Evolutionary conservation across 2,888 invertebrate genomes (phyloP).

Genomic region (Mesoligia furuncula): DNA sequence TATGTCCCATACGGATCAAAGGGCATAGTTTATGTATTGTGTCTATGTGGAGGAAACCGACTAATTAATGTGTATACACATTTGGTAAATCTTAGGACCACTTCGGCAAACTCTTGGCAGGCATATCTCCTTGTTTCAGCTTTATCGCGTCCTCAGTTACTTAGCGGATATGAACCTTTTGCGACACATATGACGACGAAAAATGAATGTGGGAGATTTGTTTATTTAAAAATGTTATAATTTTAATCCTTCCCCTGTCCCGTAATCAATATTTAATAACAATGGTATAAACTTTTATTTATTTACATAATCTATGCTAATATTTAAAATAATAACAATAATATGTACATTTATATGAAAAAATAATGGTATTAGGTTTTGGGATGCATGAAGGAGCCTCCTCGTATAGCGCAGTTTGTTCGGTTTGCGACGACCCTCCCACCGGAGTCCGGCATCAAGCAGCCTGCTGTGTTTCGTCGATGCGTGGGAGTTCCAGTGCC

Average conservation of each 20-base stretch:
- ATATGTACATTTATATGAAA: too few species aligned
- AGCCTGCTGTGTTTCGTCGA: too few species aligned
- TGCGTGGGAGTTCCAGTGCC: too few species aligned
- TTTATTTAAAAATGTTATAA: not conserved
- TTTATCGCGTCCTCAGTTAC: slow-evolving; percentile 13
- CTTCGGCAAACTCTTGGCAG: slow-evolving; percentile 10
- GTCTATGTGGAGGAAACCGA: slow-evolving; percentile 48
- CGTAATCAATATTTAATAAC: not conserved
- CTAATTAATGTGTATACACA: slow-evolving; percentile 61
- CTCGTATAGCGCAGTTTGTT: too few species aligned
- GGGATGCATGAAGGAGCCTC: too few species aligned
- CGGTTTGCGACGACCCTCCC: too few species aligned
- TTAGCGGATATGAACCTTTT: slow-evolving; percentile 17
- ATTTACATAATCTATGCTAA: too few species aligned
- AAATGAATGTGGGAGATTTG: not conserved
- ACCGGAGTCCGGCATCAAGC: too few species aligned
- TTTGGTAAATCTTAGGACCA: slow-evolving; percentile 51
- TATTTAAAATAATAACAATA: too few species aligned
- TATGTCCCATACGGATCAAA: slow-evolving; percentile 55
- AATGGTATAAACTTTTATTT: too few species aligned
- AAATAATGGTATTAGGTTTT: too few species aligned
- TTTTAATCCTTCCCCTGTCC: not conserved
- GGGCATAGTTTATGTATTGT: slow-evolving; percentile 62
- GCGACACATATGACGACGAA: not conserved
- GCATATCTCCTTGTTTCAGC: slow-evolving; percentile 6